Evolutionary conservation across 2,797 vertebrate genomes (phyloP).

Genomic region (Pseudotriccus pelzelni): DNA sequence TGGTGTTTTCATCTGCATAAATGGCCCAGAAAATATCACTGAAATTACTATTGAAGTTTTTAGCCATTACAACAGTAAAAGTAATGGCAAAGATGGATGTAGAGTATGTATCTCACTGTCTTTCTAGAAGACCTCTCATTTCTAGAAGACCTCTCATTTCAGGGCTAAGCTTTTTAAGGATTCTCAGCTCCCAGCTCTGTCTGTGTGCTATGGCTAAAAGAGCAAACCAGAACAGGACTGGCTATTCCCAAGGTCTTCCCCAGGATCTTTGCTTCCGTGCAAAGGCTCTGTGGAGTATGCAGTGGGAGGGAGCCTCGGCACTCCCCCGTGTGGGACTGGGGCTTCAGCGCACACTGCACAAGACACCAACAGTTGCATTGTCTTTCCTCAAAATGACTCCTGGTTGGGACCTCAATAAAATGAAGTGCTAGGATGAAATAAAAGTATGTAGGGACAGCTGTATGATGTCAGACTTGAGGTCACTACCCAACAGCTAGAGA

Average conservation of each 20-base stretch:
- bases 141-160: not conserved
- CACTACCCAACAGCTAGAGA: not conserved
- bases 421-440: not conserved
- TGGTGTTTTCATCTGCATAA: not conserved
- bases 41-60: not conserved
- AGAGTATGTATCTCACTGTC: not conserved
- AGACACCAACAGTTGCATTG: not conserved
- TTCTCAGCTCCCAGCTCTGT: not conserved
- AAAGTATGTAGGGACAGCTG: not conserved
- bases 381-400: not conserved
- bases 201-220: not conserved
- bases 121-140: not conserved
- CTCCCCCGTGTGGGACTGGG: fast-evolving
- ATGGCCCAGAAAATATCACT: not conserved
- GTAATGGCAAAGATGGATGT: not conserved
- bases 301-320: fast-evolving
- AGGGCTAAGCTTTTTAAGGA: not conserved
- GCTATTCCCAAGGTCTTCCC: not conserved
- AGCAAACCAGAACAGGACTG: not conserved
- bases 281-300: not conserved
- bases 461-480: not conserved
- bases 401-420: not conserved
- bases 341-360: not conserved
- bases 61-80: not conserved
- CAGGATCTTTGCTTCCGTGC: not conserved